These are phyloP conservation scores for Agrochola lychnidis DNA, from an alignment of 2,888 invertebrate species.

Conservation along the genomic window DNA sequence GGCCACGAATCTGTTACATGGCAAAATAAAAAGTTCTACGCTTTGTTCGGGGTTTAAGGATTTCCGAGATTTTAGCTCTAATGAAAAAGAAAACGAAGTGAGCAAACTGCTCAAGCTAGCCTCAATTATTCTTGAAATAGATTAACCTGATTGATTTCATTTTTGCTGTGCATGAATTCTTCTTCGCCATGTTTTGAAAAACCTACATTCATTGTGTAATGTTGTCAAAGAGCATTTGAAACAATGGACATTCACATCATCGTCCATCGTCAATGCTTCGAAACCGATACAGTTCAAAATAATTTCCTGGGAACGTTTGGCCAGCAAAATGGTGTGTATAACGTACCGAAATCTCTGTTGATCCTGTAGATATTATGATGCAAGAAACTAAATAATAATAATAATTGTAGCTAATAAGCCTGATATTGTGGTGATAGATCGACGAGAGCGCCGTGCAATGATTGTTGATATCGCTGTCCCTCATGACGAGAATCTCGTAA, in stretches of 20 bases:
- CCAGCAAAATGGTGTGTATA: neutral
- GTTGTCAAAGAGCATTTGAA: neutral
- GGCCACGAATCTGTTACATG: constrained; percentile 59
- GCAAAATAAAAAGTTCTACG: constrained; percentile 56
- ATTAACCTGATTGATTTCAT: neutral
- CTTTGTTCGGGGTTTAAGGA: constrained; percentile 44
- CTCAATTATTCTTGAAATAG: neutral
- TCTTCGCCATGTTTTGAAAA: neutral
- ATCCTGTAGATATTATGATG: neutral
- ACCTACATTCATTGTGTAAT: neutral
- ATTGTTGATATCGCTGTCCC: no score
- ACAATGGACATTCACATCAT: neutral
- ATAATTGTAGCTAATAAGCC: no score
- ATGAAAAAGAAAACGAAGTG: constrained; percentile 21
- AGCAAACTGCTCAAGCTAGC: neutral
- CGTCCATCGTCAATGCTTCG: neutral
- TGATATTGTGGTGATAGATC: no score
- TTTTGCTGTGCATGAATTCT: neutral
- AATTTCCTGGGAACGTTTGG: neutral
- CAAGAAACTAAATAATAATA: constrained; percentile 9
- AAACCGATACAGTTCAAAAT: neutral
- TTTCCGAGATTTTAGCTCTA: constrained; percentile 22
- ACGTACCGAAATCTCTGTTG: neutral
- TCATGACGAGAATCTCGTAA: no score
- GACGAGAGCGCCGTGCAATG: no score